Conservation (phyloP, 2,888 invertebrate genomes). For the Caenorhabditis becei region DNA sequence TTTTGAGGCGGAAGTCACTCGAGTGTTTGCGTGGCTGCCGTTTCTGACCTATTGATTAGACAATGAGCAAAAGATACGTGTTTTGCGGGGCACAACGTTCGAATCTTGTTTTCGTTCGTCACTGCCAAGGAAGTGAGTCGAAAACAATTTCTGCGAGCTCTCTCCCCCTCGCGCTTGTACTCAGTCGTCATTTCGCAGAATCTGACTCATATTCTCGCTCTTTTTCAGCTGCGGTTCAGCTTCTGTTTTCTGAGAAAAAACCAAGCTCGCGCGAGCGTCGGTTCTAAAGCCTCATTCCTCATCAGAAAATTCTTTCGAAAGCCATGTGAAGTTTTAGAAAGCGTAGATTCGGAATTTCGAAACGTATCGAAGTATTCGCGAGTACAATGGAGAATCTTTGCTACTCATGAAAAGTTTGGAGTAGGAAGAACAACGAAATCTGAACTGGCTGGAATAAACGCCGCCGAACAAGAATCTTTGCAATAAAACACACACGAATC, state of each 20-base stretch:
- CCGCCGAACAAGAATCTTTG: not conserved
- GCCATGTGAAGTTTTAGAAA: not conserved
- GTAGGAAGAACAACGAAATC: not conserved
- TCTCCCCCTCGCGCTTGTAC: slow-evolving; percentile 35
- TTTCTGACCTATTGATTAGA: slow-evolving; percentile 41
- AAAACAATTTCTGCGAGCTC: slow-evolving; percentile 40
- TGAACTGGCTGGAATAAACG: not conserved
- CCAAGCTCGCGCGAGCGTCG: not conserved
- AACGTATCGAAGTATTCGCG: not conserved
- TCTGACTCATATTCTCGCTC: slow-evolving; percentile 40
- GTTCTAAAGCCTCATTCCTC: not conserved
- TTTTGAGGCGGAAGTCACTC: slow-evolving; percentile 15
- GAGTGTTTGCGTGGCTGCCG: slow-evolving; percentile 9
- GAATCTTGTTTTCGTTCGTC: slow-evolving; percentile 47
- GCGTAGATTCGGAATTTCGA: not conserved
- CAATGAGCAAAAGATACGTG: slow-evolving; percentile 13
- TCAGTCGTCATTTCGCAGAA: slow-evolving; percentile 57
- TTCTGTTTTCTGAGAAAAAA: slow-evolving; percentile 26
- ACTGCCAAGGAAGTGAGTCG: slow-evolving; percentile 49
- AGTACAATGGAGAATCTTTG: too few relatives aligned
- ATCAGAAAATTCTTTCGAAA: not conserved
- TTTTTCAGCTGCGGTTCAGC: slow-evolving; percentile 46
- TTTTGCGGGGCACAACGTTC: slow-evolving; percentile 27
- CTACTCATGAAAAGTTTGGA: not conserved
- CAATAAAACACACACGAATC: not conserved